phyloP scores from a whole-genome alignment of 2,113 vertebrate species.

The Sinocyclocheilus maitianheensis region DNA sequence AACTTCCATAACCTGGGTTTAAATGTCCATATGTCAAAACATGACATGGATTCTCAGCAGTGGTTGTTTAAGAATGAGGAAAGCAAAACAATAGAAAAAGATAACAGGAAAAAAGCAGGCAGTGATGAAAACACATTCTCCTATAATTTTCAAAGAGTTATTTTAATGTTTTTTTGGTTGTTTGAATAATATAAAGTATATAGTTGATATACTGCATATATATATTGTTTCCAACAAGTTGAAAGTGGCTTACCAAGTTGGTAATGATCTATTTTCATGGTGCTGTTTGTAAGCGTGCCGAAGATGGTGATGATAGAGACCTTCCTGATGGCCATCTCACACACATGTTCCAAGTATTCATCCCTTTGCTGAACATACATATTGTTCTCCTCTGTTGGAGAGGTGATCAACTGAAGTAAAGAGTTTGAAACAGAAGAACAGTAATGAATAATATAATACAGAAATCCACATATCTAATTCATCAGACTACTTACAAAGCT shows the following conservation, averaged over 20 bases:
- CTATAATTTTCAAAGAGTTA: background rate
- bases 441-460: background rate
- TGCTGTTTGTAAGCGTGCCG: slow-evolving; percentile 90
- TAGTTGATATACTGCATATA: background rate
- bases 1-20: background rate
- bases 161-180: background rate
- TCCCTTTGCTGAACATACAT: slow-evolving; percentile 96
- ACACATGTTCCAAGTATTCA: slow-evolving; percentile 95
- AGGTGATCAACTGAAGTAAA: slow-evolving; percentile 85
- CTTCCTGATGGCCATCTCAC: slow-evolving; percentile 97
- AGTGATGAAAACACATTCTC: background rate
- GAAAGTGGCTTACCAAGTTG: slow-evolving; percentile 84
- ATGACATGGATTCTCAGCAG: background rate
- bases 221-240: background rate
- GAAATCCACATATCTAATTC: background rate
- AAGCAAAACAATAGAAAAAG: background rate
- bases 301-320: slow-evolving; percentile 95
- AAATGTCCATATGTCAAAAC: slow-evolving; percentile 30
- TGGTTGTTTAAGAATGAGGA: background rate
- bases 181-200: background rate
- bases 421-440: background rate
- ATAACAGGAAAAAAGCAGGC: background rate
- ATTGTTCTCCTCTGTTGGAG: slow-evolving; percentile 83
- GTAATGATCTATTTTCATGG: slow-evolving; percentile 99
- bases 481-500: background rate